A percentile compares a stretch with the other conserved stretches of the same genome.
phyloP scores from a whole-genome alignment of 64 coral and sea anemone species.

The Montipora cactus region DNA sequence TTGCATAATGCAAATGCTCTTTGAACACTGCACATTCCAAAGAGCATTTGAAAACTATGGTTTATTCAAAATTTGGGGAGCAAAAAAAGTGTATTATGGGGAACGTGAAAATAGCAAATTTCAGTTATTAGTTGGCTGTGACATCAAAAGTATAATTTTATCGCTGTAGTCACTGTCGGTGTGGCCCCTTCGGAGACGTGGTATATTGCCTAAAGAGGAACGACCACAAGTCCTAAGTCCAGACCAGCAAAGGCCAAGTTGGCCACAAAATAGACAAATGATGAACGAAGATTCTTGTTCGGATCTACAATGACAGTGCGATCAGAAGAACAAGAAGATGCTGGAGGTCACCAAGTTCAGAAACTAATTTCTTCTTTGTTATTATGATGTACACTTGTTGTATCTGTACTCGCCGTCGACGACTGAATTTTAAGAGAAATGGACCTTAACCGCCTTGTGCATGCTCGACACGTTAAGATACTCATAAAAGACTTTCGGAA shows the following conservation, averaged over 20 bases:
- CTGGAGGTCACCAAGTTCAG: slow-evolving; percentile 33
- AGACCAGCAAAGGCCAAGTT: slow-evolving; percentile 70
- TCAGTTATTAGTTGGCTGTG: neutral
- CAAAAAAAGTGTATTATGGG: too few relatives aligned
- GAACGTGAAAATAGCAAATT: neutral
- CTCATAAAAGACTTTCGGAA: slow-evolving; percentile 63
- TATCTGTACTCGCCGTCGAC: neutral
- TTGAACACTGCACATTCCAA: slow-evolving; percentile 5
- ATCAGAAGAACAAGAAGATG: slow-evolving; percentile 67
- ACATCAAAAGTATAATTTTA: too few relatives aligned
- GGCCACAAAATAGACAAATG: slow-evolving; percentile 81
- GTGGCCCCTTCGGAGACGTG: slow-evolving; percentile 55
- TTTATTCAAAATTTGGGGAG: too few relatives aligned
- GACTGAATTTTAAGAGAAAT: slow-evolving; percentile 29
- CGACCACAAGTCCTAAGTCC: slow-evolving; percentile 42
- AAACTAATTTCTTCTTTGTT: neutral
- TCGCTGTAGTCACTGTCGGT: neutral
- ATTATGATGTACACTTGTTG: neutral
- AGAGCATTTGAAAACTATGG: too few relatives aligned
- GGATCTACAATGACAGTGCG: slow-evolving; percentile 57
- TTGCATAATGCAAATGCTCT: neutral
- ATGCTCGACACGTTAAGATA: slow-evolving; percentile 14
- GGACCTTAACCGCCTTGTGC: neutral
- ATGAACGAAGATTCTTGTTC: slow-evolving; percentile 60
- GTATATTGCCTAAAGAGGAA: slow-evolving; percentile 64